A percentile compares a stretch with the other conserved stretches of the same genome.
Evolutionary conservation across 2,888 invertebrate species (phyloP).

Genomic region (Scaptomyza caliginosa): DNA sequence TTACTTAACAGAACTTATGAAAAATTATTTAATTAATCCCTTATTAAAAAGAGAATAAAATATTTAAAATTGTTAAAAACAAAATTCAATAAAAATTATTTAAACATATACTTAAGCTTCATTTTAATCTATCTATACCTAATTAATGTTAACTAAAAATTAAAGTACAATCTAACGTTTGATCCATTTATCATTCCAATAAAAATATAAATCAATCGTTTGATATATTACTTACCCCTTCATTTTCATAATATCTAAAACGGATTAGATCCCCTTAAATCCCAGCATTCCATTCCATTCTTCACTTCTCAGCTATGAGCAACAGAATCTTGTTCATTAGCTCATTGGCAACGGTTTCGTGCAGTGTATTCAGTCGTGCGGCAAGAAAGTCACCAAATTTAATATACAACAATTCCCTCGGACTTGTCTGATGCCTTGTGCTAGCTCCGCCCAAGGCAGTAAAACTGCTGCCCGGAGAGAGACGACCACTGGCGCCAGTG

Average conservation of each 20-base stretch:
- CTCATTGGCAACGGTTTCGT: slow-evolving; percentile 81
- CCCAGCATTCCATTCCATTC: not conserved
- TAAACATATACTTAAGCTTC: too few relatives aligned
- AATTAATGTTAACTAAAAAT: too few relatives aligned
- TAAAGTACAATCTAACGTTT: too few relatives aligned
- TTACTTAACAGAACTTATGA: too few relatives aligned
- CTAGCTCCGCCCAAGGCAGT: slow-evolving; percentile 40
- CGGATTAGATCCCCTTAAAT: slow-evolving; percentile 25
- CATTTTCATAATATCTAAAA: not conserved
- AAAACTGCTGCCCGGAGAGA: slow-evolving; percentile 62
- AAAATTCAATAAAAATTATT: too few relatives aligned
- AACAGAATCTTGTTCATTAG: slow-evolving; percentile 82
- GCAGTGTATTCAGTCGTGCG: slow-evolving; percentile 81
- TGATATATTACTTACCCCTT: slow-evolving; percentile 25
- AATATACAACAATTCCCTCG: slow-evolving; percentile 78
- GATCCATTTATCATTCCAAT: too few relatives aligned
- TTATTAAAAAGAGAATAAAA: too few relatives aligned
- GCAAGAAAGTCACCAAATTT: slow-evolving; percentile 82
- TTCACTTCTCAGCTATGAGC: slow-evolving; percentile 80
- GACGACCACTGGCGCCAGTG: slow-evolving; percentile 22
- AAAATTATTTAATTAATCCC: too few relatives aligned
- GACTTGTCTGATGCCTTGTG: slow-evolving; percentile 58
- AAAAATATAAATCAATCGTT: too few relatives aligned
- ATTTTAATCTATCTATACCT: too few relatives aligned
- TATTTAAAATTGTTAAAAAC: too few relatives aligned